Conservation (phyloP, 1,140 invertebrate genomes). For the Drosophila neocordata region DNA sequence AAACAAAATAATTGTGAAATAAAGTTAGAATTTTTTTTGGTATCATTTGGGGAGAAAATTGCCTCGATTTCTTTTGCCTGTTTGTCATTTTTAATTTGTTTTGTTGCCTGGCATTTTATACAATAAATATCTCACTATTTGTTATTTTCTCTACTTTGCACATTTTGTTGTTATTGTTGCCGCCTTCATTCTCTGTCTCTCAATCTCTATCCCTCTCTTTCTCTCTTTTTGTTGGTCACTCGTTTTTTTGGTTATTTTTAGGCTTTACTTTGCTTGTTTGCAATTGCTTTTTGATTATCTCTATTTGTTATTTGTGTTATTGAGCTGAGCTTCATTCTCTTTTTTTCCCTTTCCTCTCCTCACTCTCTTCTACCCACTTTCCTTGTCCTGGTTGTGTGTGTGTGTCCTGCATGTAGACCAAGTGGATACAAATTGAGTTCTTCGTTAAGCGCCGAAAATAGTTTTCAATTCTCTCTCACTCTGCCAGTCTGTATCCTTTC, state of each 20-base stretch:
- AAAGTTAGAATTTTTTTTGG: no score
- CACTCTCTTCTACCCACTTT: background rate
- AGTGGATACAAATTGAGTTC: slow-evolving; percentile 65
- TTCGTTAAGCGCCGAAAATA: slow-evolving; percentile 58
- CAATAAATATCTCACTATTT: slow-evolving; percentile 36
- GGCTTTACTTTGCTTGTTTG: slow-evolving; percentile 30
- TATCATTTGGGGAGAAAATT: slow-evolving; percentile 8
- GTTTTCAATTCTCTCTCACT: slow-evolving; percentile 42
- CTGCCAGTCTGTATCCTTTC: slow-evolving; percentile 4
- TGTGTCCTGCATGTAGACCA: slow-evolving; percentile 22
- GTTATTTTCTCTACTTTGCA: background rate
- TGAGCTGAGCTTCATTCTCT: slow-evolving; percentile 23
- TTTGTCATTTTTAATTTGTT: slow-evolving; percentile 50
- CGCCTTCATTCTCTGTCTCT: no score
- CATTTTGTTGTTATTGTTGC: no score
- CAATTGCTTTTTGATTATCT: slow-evolving; percentile 71
- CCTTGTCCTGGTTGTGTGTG: background rate
- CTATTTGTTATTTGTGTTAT: slow-evolving; percentile 54
- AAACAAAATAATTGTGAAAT: slow-evolving; percentile 11
- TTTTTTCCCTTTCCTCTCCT: background rate
- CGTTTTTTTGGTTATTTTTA: slow-evolving; percentile 43
- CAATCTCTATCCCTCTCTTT: background rate
- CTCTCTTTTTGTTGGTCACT: background rate
- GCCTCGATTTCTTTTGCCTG: slow-evolving; percentile 39
- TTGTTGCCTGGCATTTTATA: slow-evolving; percentile 30